Conservation (phyloP, 2,888 invertebrate genomes). For the Callimorpha dominula region DNA sequence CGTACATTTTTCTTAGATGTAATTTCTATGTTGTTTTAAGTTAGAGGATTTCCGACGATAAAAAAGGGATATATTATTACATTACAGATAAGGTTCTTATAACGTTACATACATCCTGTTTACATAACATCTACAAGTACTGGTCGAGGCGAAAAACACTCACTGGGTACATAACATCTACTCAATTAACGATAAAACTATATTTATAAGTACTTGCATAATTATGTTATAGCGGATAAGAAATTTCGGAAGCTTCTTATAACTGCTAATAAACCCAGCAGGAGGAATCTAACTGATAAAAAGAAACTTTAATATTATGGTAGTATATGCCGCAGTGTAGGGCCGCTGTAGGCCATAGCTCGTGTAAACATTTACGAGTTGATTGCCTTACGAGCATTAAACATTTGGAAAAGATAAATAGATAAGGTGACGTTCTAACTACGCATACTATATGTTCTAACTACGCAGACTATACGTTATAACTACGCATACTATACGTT, state of each 20-base stretch:
- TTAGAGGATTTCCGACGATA: neutral
- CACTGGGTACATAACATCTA: neutral
- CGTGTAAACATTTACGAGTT: slow-evolving; percentile 44
- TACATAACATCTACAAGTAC: neutral
- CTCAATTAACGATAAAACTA: slow-evolving; percentile 3
- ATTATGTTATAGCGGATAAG: neutral
- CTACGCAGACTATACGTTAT: too few relatives aligned
- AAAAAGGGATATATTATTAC: neutral
- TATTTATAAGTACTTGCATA: neutral
- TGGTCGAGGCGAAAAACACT: neutral
- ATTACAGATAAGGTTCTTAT: neutral
- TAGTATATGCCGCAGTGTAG: slow-evolving; percentile 18
- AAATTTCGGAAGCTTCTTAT: slow-evolving; percentile 19
- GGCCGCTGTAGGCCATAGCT: slow-evolving; percentile 8
- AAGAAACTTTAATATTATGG: slow-evolving; percentile 28
- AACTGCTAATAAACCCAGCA: slow-evolving; percentile 13
- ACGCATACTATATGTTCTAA: neutral
- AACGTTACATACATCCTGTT: neutral
- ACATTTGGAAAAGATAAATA: slow-evolving; percentile 48
- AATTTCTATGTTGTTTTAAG: neutral
- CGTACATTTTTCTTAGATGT: neutral
- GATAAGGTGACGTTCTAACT: slow-evolving; percentile 1
- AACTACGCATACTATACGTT: neutral
- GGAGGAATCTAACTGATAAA: slow-evolving; percentile 20
- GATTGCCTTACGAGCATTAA: slow-evolving; percentile 50